Evolutionary conservation across 92 coral and sea anemone genomes (phyloP), one percentile per base, ranked within the genome.

Genomic region (Actinostola sp.): DNA sequence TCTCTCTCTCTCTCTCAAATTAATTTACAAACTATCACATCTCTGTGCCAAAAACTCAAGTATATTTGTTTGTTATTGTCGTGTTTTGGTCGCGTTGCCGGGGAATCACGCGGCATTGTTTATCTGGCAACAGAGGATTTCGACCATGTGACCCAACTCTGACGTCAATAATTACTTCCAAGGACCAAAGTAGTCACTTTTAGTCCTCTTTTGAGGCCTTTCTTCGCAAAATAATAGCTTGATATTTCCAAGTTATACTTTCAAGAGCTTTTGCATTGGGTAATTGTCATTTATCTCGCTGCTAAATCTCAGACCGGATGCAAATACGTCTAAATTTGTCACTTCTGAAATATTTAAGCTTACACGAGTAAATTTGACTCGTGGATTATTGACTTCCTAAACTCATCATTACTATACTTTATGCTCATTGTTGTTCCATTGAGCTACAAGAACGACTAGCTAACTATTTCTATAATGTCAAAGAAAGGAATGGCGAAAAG

Each of bases 41-140:
- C 51, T 19, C 45, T 68, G 61, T 51, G n/a, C 42, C 14, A 46
- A 46, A 48, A 26, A 0, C 5, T 2, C 39, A 29, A 29, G 20
- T 8, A 24, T 25, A 52, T 66, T 21, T 68, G 61, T 30, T 17
- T 27, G 36, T 27, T 57, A 27, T 68, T 24, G 48, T 8, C 26
- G 57, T 68, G 74, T 68, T 68, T 73, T 62, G 43, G 23, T 12
- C 10, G 19, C 25, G 82, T 82, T 82, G 59, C 87, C 43, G 41
- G 32, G 86, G 71, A 31, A 73, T 55, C 42, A 33, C 20, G 17
- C 2, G n/a, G 9, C 3, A 20, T 34, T 62, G 75, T 77, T 77
- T 77, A 77, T 70, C 53, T 82, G 77, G 42, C 82, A 50, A 82
- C 87, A 53, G 51, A 82, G 87, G 87, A 75, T 82, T 75, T 43